Base-by-base conservation (phyloP, 2,113 vertebrate genomes). In the Condylura cristata region DNA sequence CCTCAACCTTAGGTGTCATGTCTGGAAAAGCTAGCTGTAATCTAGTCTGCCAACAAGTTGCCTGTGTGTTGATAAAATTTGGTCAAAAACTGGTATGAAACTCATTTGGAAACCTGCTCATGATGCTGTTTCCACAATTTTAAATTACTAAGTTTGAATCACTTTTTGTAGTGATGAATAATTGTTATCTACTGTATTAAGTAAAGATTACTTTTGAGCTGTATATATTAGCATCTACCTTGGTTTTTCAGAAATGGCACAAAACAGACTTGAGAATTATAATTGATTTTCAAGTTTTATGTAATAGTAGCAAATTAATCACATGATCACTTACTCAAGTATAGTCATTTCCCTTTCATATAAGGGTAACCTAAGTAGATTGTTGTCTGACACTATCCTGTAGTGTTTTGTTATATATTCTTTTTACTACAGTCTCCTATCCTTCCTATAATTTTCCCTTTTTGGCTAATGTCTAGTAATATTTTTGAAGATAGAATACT, bases 151-250 rank as follows among this genome's bases (percentile, higher is more conserved):
- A 48, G 14, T 37, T 11, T 56, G 20, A 22, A 5, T 4, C 24
- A 8, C 48, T 56, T 53, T 18, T 13, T 30, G 39, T 4, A 48
- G 46, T 18, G 41, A 6, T 80, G 72, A 82, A 48, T 37, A 30
- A 20, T 6, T 30, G 1, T 44, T 37, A 0, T 48, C 8, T 53
- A 4, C 4, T 32, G 3, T 61, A 0, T 48, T 34, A 14, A 34
- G 9, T 12, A 70, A 48, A 79, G 53, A 17, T 39, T 3, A 32
- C 78, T 26, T 61, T 89, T 44, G 75, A 60, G 44, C 48, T 24
- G 0, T 8, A 1, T 58, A 28, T 39, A 32, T 68, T 56, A 34
- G 39, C 41, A 0, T 37, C 26, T 70, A 0, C 63, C 39, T 60
- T 72, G 13, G 1, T 41, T 88, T 65, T 20, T 84, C 44, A 60